Base-by-base conservation (phyloP, 2,797 vertebrate species). In the Atherinosoma microstoma region DNA sequence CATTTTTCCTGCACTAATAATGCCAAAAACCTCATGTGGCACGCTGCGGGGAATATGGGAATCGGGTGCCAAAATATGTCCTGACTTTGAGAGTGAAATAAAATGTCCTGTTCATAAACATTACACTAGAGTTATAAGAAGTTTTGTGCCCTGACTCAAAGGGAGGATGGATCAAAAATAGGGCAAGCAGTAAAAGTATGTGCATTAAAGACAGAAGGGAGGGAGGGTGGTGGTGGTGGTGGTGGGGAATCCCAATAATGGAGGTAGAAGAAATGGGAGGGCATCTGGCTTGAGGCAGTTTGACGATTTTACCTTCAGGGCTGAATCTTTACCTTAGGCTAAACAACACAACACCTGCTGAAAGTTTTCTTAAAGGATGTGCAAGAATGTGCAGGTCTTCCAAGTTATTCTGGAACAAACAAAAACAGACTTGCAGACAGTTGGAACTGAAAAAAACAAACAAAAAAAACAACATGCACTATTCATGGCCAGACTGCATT, bases 381-480 rank as follows among this genome's bases (percentile, higher is more conserved):
- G 81, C 88, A 86, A 77, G 82, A 89, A 86, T 75, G 81, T 91
- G 82, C 85, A 87, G 89, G 77, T 75, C 82, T 83, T 87, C 87
- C 79, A 76, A 86, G 84, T 87, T 92, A 83, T 89, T 91, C 90
- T 86, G 87, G 80, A 91, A 91, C 90, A 93, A 90, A 93, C 84
- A 90, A 88, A 89, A 91, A 85, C 79, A 89, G 87, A 88, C 83
- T 87, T 79, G 81, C 91, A 94, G 93, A 93, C 89, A 88, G 86
- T 90, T 90, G 87, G 88, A 92, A 91, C 90, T 83, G 86, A 51
- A 58, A 72, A 67, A 35, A 59, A 61, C 58, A 60, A 35, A 87
- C 87, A 88, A 94, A 85, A 94, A 89, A 92, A 94, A 93, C 88
- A 94, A 91, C 92, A 94, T 94, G 79, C 91, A 95, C 92, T 94